A percentile compares a stretch with the other conserved stretches of the same genome.
Evolutionary conservation across 1,140 invertebrate genomes (phyloP).

Genomic region (Drosophila elegans): DNA sequence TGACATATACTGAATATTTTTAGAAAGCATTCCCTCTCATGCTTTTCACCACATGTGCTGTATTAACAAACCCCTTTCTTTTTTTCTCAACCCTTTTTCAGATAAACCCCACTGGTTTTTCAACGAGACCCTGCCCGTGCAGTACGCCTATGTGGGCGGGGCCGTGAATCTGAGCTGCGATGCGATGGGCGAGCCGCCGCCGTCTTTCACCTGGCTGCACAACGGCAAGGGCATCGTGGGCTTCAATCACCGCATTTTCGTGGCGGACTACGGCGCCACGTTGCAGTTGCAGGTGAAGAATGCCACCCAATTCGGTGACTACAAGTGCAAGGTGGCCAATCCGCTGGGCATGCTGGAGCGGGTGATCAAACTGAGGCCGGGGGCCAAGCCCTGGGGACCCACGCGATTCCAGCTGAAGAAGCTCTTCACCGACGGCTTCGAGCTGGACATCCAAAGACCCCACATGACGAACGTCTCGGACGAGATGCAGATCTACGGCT

Average conservation of each 20-base stretch:
- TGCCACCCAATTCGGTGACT: constrained; percentile 86
- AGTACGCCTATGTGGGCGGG: constrained; percentile 85
- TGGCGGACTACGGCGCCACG: constrained; percentile 84
- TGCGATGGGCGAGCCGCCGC: constrained; percentile 86
- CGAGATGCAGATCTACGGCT: constrained; percentile 82
- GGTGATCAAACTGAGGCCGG: constrained; percentile 85
- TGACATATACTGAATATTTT: neutral
- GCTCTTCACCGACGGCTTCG: constrained; percentile 77
- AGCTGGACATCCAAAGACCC: constrained; percentile 82
- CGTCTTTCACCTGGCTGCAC: constrained; percentile 86
- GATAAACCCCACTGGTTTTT: constrained; percentile 78
- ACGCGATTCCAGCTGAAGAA: constrained; percentile 77
- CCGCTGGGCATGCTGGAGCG: constrained; percentile 86
- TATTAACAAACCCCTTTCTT: neutral
- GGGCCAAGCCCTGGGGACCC: constrained; percentile 85
- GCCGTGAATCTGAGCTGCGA: constrained; percentile 87
- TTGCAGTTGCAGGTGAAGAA: constrained; percentile 85
- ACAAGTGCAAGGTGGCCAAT: constrained; percentile 87
- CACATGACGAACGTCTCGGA: constrained; percentile 64
- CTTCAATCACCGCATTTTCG: constrained; percentile 81
- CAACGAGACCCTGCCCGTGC: constrained; percentile 75
- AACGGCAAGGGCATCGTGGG: constrained; percentile 78
- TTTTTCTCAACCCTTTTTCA: constrained; percentile 17
- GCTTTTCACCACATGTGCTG: neutral
- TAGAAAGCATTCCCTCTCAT: neutral